Percentiles rank a stretch among this genome's conserved stretches.
phyloP scores from a whole-genome alignment of 2,888 invertebrate genomes.

The Cephus pygmeus region DNA sequence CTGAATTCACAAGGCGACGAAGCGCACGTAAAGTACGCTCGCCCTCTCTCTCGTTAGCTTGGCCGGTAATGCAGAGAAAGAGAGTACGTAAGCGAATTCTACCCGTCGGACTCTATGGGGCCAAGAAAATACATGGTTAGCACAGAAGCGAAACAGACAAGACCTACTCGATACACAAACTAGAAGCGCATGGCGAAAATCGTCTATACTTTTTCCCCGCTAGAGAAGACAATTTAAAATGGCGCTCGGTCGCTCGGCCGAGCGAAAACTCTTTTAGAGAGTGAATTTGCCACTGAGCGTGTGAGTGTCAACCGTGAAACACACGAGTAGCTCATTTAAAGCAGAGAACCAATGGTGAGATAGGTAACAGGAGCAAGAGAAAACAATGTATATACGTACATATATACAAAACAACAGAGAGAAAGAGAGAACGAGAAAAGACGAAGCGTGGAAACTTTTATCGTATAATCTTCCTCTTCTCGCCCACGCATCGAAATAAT shows the following conservation, averaged over 20 bases:
- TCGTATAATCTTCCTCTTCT: slow-evolving; percentile 1
- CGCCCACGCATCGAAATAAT: slow-evolving; percentile 9
- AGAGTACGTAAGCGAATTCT: background rate
- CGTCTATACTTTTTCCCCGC: background rate
- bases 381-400: background rate
- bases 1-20: background rate
- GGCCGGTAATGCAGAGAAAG: background rate
- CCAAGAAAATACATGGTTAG: background rate
- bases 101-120: background rate
- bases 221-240: background rate
- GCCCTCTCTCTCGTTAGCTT: background rate
- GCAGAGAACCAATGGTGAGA: background rate
- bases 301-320: background rate
- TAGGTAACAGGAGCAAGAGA: background rate
- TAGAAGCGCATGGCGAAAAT: background rate
- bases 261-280: background rate
- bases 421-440: background rate
- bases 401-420: background rate
- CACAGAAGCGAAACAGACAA: background rate
- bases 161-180: background rate
- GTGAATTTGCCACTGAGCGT: background rate
- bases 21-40: background rate
- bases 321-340: background rate
- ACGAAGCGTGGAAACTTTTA: background rate
- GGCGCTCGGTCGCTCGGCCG: background rate